Percentiles rank a stretch among this genome's conserved stretches.
These are phyloP conservation scores for Gymnocheta viridis DNA, from an alignment of 2,888 invertebrate species.

Conservation along the genomic window DNA sequence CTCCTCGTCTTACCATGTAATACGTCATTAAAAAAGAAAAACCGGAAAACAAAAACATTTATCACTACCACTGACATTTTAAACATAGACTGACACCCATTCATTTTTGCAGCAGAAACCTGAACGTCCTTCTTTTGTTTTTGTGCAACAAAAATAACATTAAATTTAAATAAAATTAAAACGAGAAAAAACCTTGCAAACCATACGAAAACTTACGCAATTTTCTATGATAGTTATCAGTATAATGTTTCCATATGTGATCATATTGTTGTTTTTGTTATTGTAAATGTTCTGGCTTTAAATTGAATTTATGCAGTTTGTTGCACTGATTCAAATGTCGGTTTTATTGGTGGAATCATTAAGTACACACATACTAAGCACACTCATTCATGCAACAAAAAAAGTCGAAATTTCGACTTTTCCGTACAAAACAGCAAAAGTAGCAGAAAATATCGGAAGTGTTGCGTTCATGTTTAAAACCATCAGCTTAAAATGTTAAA, in stretches of 20 bases:
- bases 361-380: not conserved
- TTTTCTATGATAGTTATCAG: slow-evolving; percentile 62
- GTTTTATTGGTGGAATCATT: slow-evolving; percentile 17
- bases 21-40: slow-evolving; percentile 31
- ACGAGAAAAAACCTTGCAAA: slow-evolving; percentile 3
- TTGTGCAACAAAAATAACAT: slow-evolving; percentile 20
- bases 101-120: slow-evolving; percentile 4
- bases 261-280: slow-evolving; percentile 12
- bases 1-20: not conserved
- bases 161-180: slow-evolving; percentile 51
- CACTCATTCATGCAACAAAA: not conserved
- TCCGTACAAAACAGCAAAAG: not conserved
- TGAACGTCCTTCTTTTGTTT: slow-evolving; percentile 37
- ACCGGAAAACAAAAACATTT: slow-evolving; percentile 66
- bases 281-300: slow-evolving; percentile 51
- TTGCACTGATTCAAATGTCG: slow-evolving; percentile 62
- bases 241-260: slow-evolving; percentile 43
- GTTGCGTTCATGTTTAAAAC: slow-evolving; percentile 63
- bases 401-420: slow-evolving; percentile 41
- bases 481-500: slow-evolving; percentile 60
- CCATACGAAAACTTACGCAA: slow-evolving; percentile 61
- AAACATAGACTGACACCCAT: slow-evolving; percentile 39
- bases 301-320: slow-evolving; percentile 68
- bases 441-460: slow-evolving; percentile 45
- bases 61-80: slow-evolving; percentile 65